phyloP scores from a whole-genome alignment of 2,888 invertebrate species.

The Meteorus cinctellus region DNA sequence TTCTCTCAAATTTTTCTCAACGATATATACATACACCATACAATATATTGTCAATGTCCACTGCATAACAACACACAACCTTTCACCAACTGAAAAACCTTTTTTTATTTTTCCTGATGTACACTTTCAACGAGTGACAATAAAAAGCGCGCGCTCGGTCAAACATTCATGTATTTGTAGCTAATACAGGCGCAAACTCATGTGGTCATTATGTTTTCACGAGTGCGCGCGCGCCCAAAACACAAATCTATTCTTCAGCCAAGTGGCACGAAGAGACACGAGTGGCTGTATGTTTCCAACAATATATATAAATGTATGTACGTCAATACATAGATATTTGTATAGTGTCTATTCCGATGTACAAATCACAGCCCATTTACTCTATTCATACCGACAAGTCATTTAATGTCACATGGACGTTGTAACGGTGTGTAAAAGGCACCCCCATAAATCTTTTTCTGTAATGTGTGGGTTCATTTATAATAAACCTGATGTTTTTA shows the following conservation, averaged over 20 bases:
- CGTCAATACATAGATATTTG: background rate
- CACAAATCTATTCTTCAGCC: constrained; percentile 62
- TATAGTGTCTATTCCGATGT: constrained; percentile 58
- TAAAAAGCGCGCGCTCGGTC: constrained; percentile 36
- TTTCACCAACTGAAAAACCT: constrained; percentile 4
- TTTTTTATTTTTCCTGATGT: background rate
- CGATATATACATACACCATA: background rate
- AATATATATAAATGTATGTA: background rate
- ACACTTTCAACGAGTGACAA: constrained; percentile 1
- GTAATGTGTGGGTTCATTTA: background rate
- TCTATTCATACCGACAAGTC: constrained; percentile 66
- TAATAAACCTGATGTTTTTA: constrained; percentile 33
- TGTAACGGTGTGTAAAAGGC: constrained; percentile 35
- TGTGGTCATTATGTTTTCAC: constrained; percentile 63
- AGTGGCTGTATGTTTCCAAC: constrained; percentile 23
- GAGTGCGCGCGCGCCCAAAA: constrained; percentile 62
- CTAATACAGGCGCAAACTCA: constrained; percentile 8
- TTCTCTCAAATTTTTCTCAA: background rate
- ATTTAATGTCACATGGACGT: constrained; percentile 66
- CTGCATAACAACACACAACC: background rate
- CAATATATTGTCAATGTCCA: constrained; percentile 4
- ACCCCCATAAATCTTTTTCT: constrained; percentile 63
- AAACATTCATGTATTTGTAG: constrained; percentile 45
- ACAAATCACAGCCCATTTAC: constrained; percentile 72
- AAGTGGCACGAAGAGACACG: constrained; percentile 43